Percentiles rank a stretch among this genome's conserved stretches.
phyloP scores from a whole-genome alignment of 2,888 invertebrate species.

The Ormyrus rosae region DNA sequence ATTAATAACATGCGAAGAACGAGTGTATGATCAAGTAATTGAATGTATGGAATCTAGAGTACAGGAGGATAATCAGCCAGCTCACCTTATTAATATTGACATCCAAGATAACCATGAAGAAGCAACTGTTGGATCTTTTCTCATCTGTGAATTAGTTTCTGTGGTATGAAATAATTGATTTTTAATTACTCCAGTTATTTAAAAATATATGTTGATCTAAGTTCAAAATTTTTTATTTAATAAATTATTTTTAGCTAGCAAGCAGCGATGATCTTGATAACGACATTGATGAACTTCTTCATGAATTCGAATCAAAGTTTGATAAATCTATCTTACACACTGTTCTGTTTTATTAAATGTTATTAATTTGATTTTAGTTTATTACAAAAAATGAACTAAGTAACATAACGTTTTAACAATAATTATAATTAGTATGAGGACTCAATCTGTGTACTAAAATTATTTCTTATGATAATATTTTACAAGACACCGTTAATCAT shows the following conservation, averaged over 20 bases:
- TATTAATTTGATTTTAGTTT: not conserved
- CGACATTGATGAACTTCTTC: conserved; percentile 96
- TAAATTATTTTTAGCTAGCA: conserved; percentile 80
- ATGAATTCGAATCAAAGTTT: conserved; percentile 94
- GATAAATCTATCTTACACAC: conserved; percentile 93
- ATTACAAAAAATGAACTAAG: not conserved
- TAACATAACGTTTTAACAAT: not conserved
- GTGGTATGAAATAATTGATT: conserved; percentile 79
- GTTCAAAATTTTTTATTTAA: conserved; percentile 14
- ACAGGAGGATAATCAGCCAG: conserved; percentile 89
- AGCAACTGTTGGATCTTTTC: conserved; percentile 98
- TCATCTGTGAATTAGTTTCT: conserved; percentile 96
- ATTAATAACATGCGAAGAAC: conserved; percentile 97
- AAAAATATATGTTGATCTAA: conserved; percentile 10
- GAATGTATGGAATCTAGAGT: conserved; percentile 92
- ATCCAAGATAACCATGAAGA: conserved; percentile 99
- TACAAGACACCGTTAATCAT: not conserved
- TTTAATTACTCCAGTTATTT: conserved; percentile 17
- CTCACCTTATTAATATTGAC: conserved; percentile 98
- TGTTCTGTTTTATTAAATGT: conserved; percentile 91
- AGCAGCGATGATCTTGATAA: conserved; percentile 96
- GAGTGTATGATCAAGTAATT: conserved; percentile 98
- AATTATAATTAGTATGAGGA: not conserved
- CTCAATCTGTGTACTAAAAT: not conserved
- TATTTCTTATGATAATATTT: not conserved